A percentile compares a stretch with the other conserved stretches of the same genome.
Evolutionary conservation across 2,113 vertebrate genomes (phyloP).

Genomic region (Jaculus jaculus): DNA sequence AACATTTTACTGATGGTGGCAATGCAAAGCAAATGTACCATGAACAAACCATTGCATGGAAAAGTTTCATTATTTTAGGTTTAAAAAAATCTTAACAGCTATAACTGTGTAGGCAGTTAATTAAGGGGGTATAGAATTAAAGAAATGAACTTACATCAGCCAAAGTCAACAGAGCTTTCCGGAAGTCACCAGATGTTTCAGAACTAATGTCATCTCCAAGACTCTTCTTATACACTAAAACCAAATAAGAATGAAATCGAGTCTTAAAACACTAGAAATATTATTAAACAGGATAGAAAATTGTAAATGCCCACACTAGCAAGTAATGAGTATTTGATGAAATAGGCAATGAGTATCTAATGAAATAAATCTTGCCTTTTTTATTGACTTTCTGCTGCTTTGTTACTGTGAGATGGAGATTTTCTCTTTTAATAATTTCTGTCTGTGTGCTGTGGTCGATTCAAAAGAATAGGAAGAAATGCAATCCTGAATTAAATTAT

Average conservation of each 20-base stretch:
- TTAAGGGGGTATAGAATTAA: not conserved
- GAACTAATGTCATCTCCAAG: slow-evolving; percentile 87
- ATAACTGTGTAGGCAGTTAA: not conserved
- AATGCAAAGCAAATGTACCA: not conserved
- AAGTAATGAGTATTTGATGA: slow-evolving; percentile 2
- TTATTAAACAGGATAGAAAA: not conserved
- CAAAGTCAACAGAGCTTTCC: slow-evolving; percentile 88
- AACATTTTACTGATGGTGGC: not conserved
- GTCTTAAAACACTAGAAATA: not conserved
- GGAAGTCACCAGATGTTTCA: slow-evolving; percentile 90
- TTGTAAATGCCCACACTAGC: not conserved
- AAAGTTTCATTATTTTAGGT: not conserved
- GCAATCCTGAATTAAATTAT: not conserved
- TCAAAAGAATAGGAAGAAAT: not conserved
- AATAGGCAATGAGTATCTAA: not conserved
- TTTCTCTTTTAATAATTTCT: not conserved
- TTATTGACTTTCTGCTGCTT: not conserved
- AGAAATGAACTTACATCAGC: slow-evolving; percentile 86
- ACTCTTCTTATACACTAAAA: slow-evolving; percentile 85
- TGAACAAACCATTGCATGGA: not conserved
- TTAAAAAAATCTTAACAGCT: slow-evolving; percentile 7
- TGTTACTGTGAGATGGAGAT: not conserved
- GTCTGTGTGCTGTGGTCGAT: not conserved
- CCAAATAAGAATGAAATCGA: slow-evolving; percentile 37
- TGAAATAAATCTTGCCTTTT: not conserved